Evolutionary conservation across 2,888 invertebrate genomes (phyloP).

Genomic region (Oscheius sp.): DNA sequence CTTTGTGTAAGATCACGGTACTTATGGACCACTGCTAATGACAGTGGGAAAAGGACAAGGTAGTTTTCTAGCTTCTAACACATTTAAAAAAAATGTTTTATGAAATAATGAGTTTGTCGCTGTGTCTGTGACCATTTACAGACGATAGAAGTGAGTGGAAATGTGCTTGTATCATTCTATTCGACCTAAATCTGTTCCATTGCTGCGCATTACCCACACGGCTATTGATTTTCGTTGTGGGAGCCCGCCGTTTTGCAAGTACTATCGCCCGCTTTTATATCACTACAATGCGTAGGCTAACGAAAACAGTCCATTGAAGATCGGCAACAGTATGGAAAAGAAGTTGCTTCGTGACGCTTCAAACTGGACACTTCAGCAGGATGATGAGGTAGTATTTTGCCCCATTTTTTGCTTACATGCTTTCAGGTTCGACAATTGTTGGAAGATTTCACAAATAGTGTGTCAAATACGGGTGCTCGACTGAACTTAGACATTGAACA

Average conservation of each 20-base stretch:
- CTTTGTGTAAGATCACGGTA: neutral
- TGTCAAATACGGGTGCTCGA: slow-evolving; percentile 1
- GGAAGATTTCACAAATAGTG: neutral
- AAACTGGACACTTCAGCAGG: slow-evolving; percentile 19
- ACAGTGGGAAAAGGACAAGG: no score
- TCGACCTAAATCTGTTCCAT: neutral
- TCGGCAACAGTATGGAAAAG: slow-evolving; percentile 6
- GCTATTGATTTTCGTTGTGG: slow-evolving; percentile 10
- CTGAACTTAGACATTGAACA: slow-evolving; percentile 9
- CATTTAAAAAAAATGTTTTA: no score
- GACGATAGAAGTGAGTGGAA: no score
- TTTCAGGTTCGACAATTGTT: slow-evolving; percentile 2
- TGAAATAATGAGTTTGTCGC: no score
- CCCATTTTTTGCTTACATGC: neutral
- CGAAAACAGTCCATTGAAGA: neutral
- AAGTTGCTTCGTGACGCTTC: neutral
- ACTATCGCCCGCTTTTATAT: slow-evolving; percentile 16
- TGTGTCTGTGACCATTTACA: no score
- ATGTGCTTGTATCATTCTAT: no score
- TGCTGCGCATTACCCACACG: no score
- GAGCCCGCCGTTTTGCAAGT: neutral
- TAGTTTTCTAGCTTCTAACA: no score
- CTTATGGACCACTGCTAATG: no score
- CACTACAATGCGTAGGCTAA: slow-evolving; percentile 13
- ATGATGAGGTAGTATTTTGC: slow-evolving; percentile 9